Conservation (phyloP, 2,113 vertebrate genomes). For the Megaceryle maxima region DNA sequence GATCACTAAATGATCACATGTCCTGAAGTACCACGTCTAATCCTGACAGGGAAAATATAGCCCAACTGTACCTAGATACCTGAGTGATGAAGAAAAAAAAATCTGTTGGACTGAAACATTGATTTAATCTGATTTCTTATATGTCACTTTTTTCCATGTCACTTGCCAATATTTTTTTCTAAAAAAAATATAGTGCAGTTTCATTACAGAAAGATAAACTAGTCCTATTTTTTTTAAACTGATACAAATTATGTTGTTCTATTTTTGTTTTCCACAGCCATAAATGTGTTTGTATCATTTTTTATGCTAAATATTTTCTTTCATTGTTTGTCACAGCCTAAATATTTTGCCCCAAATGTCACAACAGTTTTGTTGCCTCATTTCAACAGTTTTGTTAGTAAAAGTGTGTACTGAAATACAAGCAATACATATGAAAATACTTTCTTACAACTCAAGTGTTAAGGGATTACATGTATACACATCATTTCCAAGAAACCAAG, state of each 20-base stretch:
- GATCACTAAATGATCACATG: too few species aligned
- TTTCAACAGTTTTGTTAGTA: background rate
- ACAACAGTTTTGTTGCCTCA: background rate
- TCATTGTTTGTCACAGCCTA: background rate
- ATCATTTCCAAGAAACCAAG: background rate
- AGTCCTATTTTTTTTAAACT: background rate
- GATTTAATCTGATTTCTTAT: background rate
- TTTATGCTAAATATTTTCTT: background rate
- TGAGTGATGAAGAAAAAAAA: background rate
- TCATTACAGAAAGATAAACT: background rate
- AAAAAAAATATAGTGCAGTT: background rate
- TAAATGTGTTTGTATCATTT: background rate
- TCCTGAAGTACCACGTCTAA: too few species aligned
- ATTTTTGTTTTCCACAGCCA: background rate
- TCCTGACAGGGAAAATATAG: background rate
- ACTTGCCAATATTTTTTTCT: background rate
- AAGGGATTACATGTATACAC: background rate
- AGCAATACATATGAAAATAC: background rate
- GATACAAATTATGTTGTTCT: background rate
- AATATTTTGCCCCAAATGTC: slow-evolving; percentile 2
- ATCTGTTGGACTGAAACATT: background rate
- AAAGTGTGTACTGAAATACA: background rate
- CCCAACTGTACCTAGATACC: background rate
- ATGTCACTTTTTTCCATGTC: background rate
- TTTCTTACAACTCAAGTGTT: background rate